A percentile compares a stretch with the other conserved stretches of the same genome.
phyloP scores from a whole-genome alignment of 2,797 vertebrate species.

The Xerus rutilus region DNA sequence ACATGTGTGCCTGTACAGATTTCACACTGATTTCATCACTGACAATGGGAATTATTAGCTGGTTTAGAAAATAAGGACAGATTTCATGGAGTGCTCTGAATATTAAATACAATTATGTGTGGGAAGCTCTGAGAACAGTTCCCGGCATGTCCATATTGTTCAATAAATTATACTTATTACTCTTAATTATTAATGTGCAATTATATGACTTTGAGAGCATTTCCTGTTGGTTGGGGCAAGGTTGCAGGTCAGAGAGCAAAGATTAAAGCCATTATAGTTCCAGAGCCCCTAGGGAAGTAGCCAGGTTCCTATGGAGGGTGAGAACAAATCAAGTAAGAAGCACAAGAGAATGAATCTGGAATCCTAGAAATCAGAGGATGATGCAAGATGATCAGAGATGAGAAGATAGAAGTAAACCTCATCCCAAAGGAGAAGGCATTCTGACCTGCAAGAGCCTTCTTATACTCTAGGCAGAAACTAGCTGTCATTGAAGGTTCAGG shows the following conservation, averaged over 20 bases:
- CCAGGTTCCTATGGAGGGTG: neutral
- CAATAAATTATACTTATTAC: neutral
- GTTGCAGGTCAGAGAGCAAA: neutral
- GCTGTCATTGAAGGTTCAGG: neutral
- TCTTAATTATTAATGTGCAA: conserved; percentile 62
- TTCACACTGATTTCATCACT: conserved; percentile 14
- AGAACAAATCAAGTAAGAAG: neutral
- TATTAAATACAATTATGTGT: neutral
- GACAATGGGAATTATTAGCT: conserved; percentile 16
- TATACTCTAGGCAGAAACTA: neutral
- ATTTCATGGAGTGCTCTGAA: neutral
- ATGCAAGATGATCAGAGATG: neutral
- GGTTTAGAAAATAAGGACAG: conserved; percentile 19
- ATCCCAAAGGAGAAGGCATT: neutral
- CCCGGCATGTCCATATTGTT: neutral
- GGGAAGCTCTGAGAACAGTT: conserved; percentile 28
- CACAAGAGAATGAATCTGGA: neutral
- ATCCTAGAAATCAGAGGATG: neutral
- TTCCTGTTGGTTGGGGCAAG: neutral
- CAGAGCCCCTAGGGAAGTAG: neutral
- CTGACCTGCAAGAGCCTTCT: neutral
- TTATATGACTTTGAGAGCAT: neutral
- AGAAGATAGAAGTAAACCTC: neutral
- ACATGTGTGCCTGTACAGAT: neutral
- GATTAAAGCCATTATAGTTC: neutral